These are phyloP conservation scores for Lacerta viridis DNA, from an alignment of 2,797 vertebrate species.

Conservation along the genomic window DNA sequence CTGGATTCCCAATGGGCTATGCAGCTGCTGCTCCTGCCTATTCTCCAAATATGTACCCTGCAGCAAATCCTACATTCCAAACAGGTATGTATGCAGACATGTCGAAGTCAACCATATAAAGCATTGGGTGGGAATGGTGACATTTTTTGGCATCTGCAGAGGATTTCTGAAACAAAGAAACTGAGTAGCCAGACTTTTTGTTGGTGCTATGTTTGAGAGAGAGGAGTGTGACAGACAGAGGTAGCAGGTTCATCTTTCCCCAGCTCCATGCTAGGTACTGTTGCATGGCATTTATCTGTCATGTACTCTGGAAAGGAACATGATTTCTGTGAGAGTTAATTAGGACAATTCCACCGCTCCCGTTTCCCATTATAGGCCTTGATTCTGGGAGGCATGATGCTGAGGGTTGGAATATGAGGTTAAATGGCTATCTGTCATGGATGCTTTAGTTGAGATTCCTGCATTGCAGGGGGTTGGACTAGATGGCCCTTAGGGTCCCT, in stretches of 20 bases:
- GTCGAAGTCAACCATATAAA: neutral
- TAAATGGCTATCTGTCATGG: too few species aligned
- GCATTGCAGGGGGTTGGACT: too few species aligned
- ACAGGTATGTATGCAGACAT: constrained; percentile 82
- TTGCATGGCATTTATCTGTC: neutral
- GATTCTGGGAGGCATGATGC: neutral
- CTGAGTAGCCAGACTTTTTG: neutral
- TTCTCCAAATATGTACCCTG: constrained; percentile 92
- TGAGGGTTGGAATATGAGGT: neutral
- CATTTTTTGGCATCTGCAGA: neutral
- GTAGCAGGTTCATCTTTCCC: neutral
- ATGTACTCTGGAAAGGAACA: neutral
- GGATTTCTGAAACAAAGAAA: neutral
- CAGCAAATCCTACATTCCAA: constrained; percentile 92
- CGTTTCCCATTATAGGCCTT: neutral
- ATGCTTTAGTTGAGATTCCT: too few species aligned
- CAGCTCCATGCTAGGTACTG: neutral
- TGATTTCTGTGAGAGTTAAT: neutral
- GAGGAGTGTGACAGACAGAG: neutral
- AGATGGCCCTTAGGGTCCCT: too few species aligned
- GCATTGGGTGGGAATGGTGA: neutral
- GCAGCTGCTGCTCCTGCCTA: constrained; percentile 93
- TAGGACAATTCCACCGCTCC: neutral
- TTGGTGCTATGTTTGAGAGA: neutral
- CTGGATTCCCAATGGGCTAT: constrained; percentile 96